Conservation (phyloP, 2,797 vertebrate species). For the Acanthopagrus latus region DNA sequence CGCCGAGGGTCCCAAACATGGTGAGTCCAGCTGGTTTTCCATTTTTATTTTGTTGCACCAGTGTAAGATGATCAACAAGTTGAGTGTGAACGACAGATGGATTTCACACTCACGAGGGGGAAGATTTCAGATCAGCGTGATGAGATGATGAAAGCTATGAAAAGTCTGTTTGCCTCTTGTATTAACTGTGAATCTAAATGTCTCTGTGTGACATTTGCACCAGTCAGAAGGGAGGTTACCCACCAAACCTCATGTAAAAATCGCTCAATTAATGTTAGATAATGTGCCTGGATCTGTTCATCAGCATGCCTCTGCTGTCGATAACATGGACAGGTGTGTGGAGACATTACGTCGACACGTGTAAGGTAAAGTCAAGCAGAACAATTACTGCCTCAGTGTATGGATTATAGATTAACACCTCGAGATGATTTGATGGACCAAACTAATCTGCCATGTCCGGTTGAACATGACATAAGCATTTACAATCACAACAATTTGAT, state of each 20-base stretch:
- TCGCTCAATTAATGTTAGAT: neutral
- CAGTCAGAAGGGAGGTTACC: neutral
- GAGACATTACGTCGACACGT: neutral
- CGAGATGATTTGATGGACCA: constrained; percentile 8
- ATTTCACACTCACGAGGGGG: constrained; percentile 19
- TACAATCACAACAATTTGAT: neutral
- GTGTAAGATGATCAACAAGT: constrained; percentile 24
- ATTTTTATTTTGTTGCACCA: neutral
- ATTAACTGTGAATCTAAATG: neutral
- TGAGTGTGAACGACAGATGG: constrained; percentile 8
- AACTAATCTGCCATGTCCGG: neutral
- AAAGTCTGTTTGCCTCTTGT: neutral
- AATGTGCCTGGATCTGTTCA: neutral
- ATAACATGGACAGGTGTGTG: neutral
- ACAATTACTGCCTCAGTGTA: neutral
- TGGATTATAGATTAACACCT: constrained; percentile 21
- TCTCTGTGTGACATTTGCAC: neutral
- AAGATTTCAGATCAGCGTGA: constrained; percentile 28
- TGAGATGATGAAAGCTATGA: constrained; percentile 20
- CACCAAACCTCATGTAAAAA: neutral
- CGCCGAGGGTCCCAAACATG: neutral
- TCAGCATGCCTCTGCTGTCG: neutral
- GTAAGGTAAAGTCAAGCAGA: neutral
- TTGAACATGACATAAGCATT: neutral
- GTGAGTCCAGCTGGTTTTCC: constrained; percentile 33